Base-by-base conservation (phyloP, 2,888 invertebrate genomes). In the Leptopterna dolabrata region DNA sequence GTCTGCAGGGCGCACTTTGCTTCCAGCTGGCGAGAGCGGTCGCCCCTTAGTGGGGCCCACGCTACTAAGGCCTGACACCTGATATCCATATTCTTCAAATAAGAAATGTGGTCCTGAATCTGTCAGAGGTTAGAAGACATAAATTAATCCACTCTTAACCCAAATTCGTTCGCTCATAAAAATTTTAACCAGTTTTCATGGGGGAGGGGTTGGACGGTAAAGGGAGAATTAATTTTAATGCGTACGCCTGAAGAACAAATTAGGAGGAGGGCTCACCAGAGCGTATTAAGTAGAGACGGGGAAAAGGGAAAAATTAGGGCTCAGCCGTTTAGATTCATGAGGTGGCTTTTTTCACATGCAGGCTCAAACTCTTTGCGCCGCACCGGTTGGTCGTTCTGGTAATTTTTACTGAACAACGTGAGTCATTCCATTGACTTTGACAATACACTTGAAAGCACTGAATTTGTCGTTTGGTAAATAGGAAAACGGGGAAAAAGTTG, bases 241-340 rank as follows among this genome's bases (percentile, higher is more conserved):
- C 41, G 82, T 55, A 82, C 82, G 82, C 30, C 82, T n/a, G 19
- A 82, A 82, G 82, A 82, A 82, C 55, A 63, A 82, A 82, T 82
- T 82, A 82, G 82, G 55, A 63, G 24, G 30, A 14, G 24, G 63
- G 63, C 63, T 63, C 63, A 63, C 63, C 63, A 41, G 63, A 63
- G 82, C 82, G 82, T 63, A 63, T 63, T 82, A 63, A 63, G 82
- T 41, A 16, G 63, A 63, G 63, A 63, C 19, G 63, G 55, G 41
- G 63, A 24, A 63, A 36, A 36, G 41, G n/a, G 70, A 63, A 82
- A 81, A 81, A 81, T 81, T 81, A 81, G 51, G 51, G 81, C 81
- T 82, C 30, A 55, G 55, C 82, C 63, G 63, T 82, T 82, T 82
- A 82, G 82, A 63, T 82, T 63, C 82, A 63, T 41, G 63, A 36